Evolutionary conservation across 2,888 invertebrate genomes (phyloP).

Genomic region (Tricholauxania praeusta): DNA sequence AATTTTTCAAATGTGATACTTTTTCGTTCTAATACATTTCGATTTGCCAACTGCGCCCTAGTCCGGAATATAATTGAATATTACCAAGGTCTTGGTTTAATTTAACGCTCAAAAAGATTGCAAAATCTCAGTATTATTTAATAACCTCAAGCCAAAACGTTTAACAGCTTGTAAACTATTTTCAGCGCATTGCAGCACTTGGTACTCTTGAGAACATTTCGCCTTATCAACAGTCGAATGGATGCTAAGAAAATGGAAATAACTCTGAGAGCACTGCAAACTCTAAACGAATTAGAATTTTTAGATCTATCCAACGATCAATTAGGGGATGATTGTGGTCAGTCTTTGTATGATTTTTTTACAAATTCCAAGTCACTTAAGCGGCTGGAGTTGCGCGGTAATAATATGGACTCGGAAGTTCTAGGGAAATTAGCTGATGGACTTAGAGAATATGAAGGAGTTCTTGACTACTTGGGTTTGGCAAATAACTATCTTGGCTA

Average conservation of each 20-base stretch:
- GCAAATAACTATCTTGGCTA: constrained; percentile 55
- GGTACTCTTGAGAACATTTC: constrained; percentile 52
- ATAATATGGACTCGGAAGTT: constrained; percentile 45
- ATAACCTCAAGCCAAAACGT: no score
- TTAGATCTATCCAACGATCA: constrained; percentile 59
- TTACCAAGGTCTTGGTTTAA: no score
- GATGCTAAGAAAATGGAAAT: constrained; percentile 54
- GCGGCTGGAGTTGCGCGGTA: constrained; percentile 56
- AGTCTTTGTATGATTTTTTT: constrained; percentile 51
- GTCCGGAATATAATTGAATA: no score
- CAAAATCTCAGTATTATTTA: no score
- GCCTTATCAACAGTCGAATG: constrained; percentile 60
- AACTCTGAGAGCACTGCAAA: constrained; percentile 49
- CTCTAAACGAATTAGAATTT: constrained; percentile 49
- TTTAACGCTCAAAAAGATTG: no score
- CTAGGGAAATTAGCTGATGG: constrained; percentile 44
- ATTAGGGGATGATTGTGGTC: constrained; percentile 55
- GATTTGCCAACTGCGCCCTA: no score
- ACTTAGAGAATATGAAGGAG: constrained; percentile 34
- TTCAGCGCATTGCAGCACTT: constrained; percentile 52
- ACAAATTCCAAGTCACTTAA: constrained; percentile 46
- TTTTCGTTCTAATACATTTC: no score
- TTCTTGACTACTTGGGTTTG: constrained; percentile 55
- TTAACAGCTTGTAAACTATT: not conserved
- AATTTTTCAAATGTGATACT: no score